These are phyloP conservation scores for Spheniscus humboldti DNA, from an alignment of 2,797 vertebrate genomes.

Conservation along the genomic window DNA sequence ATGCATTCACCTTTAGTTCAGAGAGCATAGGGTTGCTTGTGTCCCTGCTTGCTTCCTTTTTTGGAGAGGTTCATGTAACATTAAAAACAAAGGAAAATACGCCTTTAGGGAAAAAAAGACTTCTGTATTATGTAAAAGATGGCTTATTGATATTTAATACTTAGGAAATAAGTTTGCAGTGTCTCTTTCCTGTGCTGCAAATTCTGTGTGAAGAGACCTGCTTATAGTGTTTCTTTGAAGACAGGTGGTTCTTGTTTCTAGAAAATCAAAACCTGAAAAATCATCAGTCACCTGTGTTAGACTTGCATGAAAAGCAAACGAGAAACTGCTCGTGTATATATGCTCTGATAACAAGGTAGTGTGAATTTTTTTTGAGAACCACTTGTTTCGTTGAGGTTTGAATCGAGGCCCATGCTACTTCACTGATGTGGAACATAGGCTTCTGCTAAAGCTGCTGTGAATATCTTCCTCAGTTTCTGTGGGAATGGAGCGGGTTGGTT, in stretches of 20 bases:
- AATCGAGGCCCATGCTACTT: accelerated
- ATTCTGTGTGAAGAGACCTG: background rate
- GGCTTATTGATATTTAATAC: background rate
- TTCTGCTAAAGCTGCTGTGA: background rate
- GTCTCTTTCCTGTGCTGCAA: background rate
- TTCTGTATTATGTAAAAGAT: background rate
- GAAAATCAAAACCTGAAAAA: background rate
- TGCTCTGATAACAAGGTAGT: background rate
- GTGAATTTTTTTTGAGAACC: background rate
- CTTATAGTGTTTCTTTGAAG: background rate
- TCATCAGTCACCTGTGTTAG: background rate
- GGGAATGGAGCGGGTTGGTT: no score
- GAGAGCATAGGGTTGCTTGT: background rate
- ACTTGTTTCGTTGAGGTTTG: background rate
- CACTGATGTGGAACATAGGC: background rate
- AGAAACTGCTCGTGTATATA: background rate
- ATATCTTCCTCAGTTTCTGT: background rate
- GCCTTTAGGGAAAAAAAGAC: background rate
- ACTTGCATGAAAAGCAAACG: background rate
- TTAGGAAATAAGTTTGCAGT: background rate
- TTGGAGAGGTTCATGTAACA: background rate
- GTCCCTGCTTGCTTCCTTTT: background rate
- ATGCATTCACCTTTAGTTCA: background rate
- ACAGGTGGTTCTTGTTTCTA: background rate
- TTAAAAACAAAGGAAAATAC: background rate